phyloP scores from a whole-genome alignment of 2,888 invertebrate genomes.

The Leucozona laternaria region DNA sequence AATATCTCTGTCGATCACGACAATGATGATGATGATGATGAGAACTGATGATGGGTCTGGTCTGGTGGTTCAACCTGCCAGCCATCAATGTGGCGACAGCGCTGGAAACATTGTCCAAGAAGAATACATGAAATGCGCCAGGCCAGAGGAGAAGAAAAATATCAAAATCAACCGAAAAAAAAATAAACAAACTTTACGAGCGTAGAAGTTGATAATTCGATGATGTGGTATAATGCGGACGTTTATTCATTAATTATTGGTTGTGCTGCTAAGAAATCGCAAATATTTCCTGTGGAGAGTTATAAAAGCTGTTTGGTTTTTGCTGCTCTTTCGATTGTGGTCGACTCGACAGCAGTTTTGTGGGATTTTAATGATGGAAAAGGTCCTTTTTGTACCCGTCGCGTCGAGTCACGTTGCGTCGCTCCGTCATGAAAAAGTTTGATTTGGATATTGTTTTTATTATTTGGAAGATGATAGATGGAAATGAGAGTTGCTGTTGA shows the following conservation, averaged over 20 bases:
- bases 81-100: constrained; percentile 75
- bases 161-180: background rate
- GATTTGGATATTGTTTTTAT: constrained; percentile 20
- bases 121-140: constrained; percentile 11
- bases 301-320: constrained; percentile 29
- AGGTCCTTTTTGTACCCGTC: constrained; percentile 55
- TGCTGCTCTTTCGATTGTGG: background rate
- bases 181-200: constrained; percentile 59
- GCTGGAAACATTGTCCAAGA: constrained; percentile 67
- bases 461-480: constrained; percentile 58
- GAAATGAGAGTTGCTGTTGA: constrained; percentile 37
- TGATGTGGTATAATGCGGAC: constrained; percentile 75
- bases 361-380: constrained; percentile 57
- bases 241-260: constrained; percentile 76
- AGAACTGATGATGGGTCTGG: constrained; percentile 71
- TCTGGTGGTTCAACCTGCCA: constrained; percentile 49
- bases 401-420: too few relatives aligned
- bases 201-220: constrained; percentile 73
- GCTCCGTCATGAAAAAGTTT: constrained; percentile 10
- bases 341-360: constrained; percentile 44
- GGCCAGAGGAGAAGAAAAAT: constrained; percentile 8
- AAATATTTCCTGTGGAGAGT: constrained; percentile 72
- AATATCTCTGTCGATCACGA: constrained; percentile 76
- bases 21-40: constrained; percentile 74
- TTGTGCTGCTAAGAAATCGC: constrained; percentile 66